Conservation (phyloP, 1,140 invertebrate species). For the Macrosteles quadrilineatus region DNA sequence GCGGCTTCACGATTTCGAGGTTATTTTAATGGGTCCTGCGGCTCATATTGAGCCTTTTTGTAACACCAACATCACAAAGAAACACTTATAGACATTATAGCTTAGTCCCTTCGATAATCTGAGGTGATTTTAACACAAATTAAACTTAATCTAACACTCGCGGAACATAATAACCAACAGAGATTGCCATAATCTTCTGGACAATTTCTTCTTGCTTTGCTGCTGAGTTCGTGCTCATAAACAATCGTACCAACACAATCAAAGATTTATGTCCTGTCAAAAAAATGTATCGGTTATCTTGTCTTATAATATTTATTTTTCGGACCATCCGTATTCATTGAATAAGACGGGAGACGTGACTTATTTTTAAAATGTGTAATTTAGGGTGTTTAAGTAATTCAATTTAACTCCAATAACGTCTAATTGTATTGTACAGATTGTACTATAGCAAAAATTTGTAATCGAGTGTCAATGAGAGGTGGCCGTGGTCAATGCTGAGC, state of each 20-base stretch:
- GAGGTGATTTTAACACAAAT: not conserved
- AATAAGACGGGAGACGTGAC: too few species aligned
- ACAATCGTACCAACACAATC: slow-evolving; percentile 18
- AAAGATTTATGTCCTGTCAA: slow-evolving; percentile 15
- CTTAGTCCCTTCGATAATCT: not conserved
- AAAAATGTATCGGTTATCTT: too few species aligned
- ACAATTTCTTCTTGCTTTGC: slow-evolving; percentile 2
- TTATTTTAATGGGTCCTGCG: slow-evolving; percentile 18
- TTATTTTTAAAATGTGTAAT: too few species aligned
- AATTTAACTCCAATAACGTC: too few species aligned
- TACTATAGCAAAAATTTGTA: too few species aligned
- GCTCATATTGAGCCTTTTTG: not conserved
- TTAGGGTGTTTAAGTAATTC: too few species aligned
- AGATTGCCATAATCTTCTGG: slow-evolving; percentile 14
- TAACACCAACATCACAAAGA: not conserved
- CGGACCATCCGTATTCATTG: too few species aligned
- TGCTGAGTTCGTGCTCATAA: slow-evolving; percentile 11
- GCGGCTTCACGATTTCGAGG: slow-evolving; percentile 33
- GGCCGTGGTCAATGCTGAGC: too few species aligned
- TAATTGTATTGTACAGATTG: too few species aligned
- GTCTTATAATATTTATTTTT: too few species aligned
- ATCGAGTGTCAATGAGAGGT: too few species aligned
- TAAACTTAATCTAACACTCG: too few species aligned
- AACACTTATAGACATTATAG: not conserved
- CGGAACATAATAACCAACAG: not conserved